Evolutionary conservation across 2,113 vertebrate genomes (phyloP), one percentile per base, ranked within the genome.

Genomic region (Conger conger): DNA sequence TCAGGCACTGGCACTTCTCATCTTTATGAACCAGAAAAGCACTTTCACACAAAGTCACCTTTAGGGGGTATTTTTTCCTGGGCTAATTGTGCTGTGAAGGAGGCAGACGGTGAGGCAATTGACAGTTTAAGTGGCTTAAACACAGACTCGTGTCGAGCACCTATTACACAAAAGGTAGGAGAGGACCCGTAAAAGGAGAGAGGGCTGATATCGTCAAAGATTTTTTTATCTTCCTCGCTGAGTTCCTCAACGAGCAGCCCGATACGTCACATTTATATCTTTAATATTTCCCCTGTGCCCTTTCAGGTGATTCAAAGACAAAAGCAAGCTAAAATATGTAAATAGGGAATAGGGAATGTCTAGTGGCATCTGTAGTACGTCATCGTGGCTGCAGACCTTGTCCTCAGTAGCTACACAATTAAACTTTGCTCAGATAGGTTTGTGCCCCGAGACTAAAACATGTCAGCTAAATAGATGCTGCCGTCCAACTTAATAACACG

Each of bases 11-110:
- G 88, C 90, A 91, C 93, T 92, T 90, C 92, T 89, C 88, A 87
- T 91, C 88, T 91, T 91, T 92, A 92, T 94, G 94, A 94, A 92
- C 93, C 93, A 93, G 93, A 94, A 94, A 94, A 95, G 92, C 92
- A 92, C 89, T 93, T 94, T 93, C 92, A 87, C 91, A 33, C 89
- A 30, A 91, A 88, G 85, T 82, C 84, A 38, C 92, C 91, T 93
- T 91, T 90, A 89, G 83, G 87, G 85, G 85, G 87, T 90, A 91
- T 91, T 88, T 91, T 92, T 91, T 73, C 11, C 91, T 93, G 90
- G 91, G 85, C 82, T 2, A 87, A 36, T 87, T 85, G 89, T 37
- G 63, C 81, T 23, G 27, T 33, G 42, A 53, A 78, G 77, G n/a
- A 60, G 42, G 15, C 79, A 84, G 20, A 83, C 33, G 18, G 82